Evolutionary conservation across 2,888 invertebrate genomes (phyloP).

Genomic region (Chaitophorus viminalis): DNA sequence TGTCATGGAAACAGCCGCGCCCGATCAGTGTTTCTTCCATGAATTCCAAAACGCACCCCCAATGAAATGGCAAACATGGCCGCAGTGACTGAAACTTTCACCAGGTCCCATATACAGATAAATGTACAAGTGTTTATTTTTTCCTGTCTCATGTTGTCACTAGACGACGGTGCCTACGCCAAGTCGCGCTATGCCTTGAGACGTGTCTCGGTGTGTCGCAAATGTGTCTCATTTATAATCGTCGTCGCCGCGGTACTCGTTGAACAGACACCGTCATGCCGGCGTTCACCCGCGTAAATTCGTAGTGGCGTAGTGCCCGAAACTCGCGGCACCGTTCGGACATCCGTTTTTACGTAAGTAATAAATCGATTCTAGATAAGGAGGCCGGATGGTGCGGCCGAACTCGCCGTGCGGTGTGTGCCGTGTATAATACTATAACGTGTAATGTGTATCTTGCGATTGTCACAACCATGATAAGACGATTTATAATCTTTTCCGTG

Average conservation of each 20-base stretch:
- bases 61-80: conserved; percentile 57
- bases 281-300: conserved; percentile 36
- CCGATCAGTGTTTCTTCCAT: conserved; percentile 52
- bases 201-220: conserved; percentile 15
- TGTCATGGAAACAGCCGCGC: conserved; percentile 59
- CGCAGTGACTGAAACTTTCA: conserved; percentile 49
- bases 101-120: conserved; percentile 9
- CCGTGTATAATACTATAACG: no score
- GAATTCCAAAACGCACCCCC: conserved; percentile 48
- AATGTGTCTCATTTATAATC: conserved; percentile 9
- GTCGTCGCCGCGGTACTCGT: background rate
- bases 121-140: conserved; percentile 6
- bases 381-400: background rate
- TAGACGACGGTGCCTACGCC: background rate
- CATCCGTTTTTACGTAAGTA: background rate
- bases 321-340: background rate
- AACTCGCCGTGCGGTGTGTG: no score
- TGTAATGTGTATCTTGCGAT: no score
- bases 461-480: background rate
- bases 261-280: background rate
- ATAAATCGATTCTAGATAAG: background rate
- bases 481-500: no score
- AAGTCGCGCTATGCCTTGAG: conserved; percentile 19
- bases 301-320: background rate
- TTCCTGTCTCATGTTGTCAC: background rate